These are phyloP conservation scores for Pomatostomus ruficeps DNA, from an alignment of 2,113 vertebrate genomes.

Conservation along the genomic window DNA sequence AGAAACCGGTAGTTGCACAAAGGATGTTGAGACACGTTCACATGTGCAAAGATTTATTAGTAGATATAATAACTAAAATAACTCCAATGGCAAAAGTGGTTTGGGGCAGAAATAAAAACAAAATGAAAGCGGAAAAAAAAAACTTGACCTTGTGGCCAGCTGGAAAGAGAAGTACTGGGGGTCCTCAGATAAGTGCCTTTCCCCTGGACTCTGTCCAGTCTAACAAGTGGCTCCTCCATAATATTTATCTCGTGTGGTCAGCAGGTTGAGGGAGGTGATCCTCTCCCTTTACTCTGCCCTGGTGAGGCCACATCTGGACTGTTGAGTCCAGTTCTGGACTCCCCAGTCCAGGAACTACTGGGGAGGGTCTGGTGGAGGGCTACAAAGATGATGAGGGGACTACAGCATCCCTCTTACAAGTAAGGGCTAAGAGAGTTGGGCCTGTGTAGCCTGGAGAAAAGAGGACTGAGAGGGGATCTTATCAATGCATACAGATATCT, in stretches of 20 bases:
- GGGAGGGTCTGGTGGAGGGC: neutral
- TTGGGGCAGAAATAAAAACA: neutral
- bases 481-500: neutral
- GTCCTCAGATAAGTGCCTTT: neutral
- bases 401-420: neutral
- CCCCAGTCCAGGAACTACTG: neutral
- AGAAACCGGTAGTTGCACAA: neutral
- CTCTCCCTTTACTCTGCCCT: neutral
- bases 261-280: neutral
- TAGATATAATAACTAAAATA: neutral
- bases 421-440: neutral
- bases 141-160: rapidly evolving
- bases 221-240: neutral
- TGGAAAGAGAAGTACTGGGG: neutral
- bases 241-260: neutral
- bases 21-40: neutral
- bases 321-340: neutral
- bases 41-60: neutral
- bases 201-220: neutral
- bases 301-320: neutral
- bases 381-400: neutral
- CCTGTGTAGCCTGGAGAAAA: neutral
- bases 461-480: neutral
- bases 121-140: neutral
- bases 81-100: neutral